phyloP scores from a whole-genome alignment of 2,113 vertebrate genomes.

The Polyodon spathula region DNA sequence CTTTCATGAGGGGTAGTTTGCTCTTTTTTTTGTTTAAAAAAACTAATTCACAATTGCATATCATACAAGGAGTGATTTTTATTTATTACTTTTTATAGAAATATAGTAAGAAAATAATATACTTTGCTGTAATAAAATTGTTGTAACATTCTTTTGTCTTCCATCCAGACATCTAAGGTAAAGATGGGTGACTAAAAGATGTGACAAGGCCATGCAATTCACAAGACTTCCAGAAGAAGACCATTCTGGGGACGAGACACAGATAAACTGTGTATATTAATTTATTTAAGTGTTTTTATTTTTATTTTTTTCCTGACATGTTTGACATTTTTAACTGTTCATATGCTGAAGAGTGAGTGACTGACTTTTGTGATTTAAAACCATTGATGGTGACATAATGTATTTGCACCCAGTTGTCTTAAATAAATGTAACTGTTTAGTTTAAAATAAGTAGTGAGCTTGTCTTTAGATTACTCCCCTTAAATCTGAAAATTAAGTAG shows the following conservation, averaged over 20 bases:
- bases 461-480: conserved; percentile 1
- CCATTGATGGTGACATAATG: not conserved
- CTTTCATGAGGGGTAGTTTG: too few species aligned
- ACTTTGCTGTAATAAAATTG: not conserved
- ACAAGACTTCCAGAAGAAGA: conserved; percentile 23
- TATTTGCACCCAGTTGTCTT: conserved; percentile 25
- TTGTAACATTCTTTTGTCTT: conserved; percentile 9
- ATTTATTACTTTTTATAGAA: not conserved
- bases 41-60: too few species aligned
- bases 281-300: conserved; percentile 61
- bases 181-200: conserved; percentile 89
- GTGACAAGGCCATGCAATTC: conserved; percentile 21
- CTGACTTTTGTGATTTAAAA: conserved; percentile 6
- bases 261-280: conserved; percentile 46
- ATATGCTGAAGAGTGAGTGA: conserved; percentile 46
- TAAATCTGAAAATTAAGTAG: conserved; percentile 15
- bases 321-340: conserved; percentile 51
- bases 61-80: not conserved
- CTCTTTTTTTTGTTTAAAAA: too few species aligned
- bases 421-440: conserved; percentile 16
- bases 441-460: not conserved
- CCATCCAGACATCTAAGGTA: conserved; percentile 88
- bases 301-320: conserved; percentile 38
- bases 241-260: conserved; percentile 31
- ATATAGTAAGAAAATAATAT: not conserved